These are phyloP conservation scores for Pharmacophagus antenor DNA, from an alignment of 2,888 invertebrate genomes.

Conservation along the genomic window DNA sequence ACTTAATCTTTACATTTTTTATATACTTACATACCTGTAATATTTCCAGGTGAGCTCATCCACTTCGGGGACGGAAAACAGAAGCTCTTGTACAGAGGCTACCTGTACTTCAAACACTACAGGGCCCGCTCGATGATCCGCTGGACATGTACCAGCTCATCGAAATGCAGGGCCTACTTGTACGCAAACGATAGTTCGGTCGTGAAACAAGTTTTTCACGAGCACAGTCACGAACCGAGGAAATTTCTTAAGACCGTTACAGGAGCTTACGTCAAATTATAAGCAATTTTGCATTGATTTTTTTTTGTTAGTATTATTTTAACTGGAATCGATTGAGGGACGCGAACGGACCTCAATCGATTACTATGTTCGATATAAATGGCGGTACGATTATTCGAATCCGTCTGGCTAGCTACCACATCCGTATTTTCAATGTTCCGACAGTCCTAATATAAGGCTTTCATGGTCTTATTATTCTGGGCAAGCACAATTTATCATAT, in stretches of 20 bases:
- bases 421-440: no score
- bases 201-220: slow-evolving; percentile 2
- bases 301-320: no score
- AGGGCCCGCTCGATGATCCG: slow-evolving; percentile 30
- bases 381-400: no score
- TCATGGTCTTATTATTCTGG: no score
- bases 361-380: no score
- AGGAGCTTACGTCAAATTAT: slow-evolving; percentile 30
- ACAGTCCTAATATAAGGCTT: no score
- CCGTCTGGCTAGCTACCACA: no score
- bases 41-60: slow-evolving; percentile 29
- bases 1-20: no score
- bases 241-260: slow-evolving; percentile 6
- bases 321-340: no score
- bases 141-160: slow-evolving; percentile 44
- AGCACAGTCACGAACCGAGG: slow-evolving; percentile 28
- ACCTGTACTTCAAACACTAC: slow-evolving; percentile 40
- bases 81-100: slow-evolving; percentile 35
- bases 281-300: background rate
- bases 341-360: no score
- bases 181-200: slow-evolving; percentile 16
- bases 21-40: background rate
- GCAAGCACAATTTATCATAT: no score
- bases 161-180: slow-evolving; percentile 33
- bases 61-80: slow-evolving; percentile 26